Evolutionary conservation across 1,140 invertebrate species (phyloP), one percentile per base, ranked within the genome.

Genomic region (Drosophila virilis): DNA sequence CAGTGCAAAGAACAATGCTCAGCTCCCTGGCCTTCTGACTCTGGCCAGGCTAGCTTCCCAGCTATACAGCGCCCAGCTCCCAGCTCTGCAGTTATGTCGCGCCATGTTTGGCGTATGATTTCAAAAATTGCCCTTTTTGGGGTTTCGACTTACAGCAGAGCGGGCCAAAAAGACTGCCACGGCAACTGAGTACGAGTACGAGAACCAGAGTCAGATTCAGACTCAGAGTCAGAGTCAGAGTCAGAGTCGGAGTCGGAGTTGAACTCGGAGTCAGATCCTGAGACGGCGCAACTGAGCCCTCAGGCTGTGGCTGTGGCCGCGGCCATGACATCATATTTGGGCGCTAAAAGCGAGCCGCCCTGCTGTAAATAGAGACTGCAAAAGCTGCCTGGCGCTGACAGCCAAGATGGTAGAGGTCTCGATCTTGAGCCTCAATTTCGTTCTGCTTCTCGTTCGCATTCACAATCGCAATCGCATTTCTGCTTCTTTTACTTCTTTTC

Each of bases 301-400:
- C 40, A 61, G 76, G 71, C 22, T 28, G 22, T 28, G 22, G 22
- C 22, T 28, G 4, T 28, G 22, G 22, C 75, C 66, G 64, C 67
- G 58, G 67, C 83, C 89, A 89, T 91, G 83, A 91, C 88, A 91
- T 91, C 88, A 91, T 91, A 91, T 91, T 91, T 91, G 89, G 83
- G 78, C 66, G 83, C 80, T 91, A 91, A 91, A 91, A 91, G 86
- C 74, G 65, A 85, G 89, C 88, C 88, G 88, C 77, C 83, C 79
- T 73, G 51, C 45, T 59, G 68, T 80, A 88, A 88, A 88, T 88
- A 88, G 83, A 88, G 83, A 88, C 84, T 62, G 83, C 77, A 88
- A 89, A 79, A 73, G 77, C 52, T 64, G 70, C 61, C 76, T 51
- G 74, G 73, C 74, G 70, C 74, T 77, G 74, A 77, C 74, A 77